phyloP scores from a whole-genome alignment of 2,888 invertebrate genomes.

The Lepidochitona cinerea region DNA sequence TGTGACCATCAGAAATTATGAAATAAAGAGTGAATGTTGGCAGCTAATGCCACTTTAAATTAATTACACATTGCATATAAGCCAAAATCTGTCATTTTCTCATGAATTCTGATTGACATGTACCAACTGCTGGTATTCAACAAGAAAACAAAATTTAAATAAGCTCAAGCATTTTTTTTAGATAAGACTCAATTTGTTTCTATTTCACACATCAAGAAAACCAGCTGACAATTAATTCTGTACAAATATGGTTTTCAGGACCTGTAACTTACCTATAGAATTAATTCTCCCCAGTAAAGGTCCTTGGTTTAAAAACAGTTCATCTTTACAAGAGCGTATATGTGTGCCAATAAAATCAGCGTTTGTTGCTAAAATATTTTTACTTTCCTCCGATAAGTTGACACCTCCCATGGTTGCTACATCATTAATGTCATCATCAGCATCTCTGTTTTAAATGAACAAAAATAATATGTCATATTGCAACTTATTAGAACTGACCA shows the following conservation, averaged over 20 bases:
- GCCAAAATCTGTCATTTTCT: too few relatives aligned
- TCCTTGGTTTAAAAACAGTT: constrained; percentile 83
- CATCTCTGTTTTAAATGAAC: constrained; percentile 1
- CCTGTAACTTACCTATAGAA: constrained; percentile 77
- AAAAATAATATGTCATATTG: too few relatives aligned
- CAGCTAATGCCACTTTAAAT: too few relatives aligned
- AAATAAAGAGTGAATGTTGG: too few relatives aligned
- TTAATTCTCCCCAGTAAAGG: constrained; percentile 81
- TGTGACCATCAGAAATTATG: too few relatives aligned
- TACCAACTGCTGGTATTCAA: too few relatives aligned
- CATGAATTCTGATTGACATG: too few relatives aligned
- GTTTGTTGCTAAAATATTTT: constrained; percentile 87
- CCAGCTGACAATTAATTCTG: neutral
- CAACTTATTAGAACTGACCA: too few relatives aligned
- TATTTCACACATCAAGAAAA: neutral
- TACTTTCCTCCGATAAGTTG: constrained; percentile 95
- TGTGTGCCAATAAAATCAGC: constrained; percentile 92
- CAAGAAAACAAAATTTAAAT: too few relatives aligned
- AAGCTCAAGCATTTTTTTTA: too few relatives aligned
- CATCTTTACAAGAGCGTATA: constrained; percentile 93
- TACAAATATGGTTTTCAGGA: neutral
- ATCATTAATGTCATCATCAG: constrained; percentile 97
- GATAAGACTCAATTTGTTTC: too few relatives aligned
- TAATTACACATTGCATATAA: too few relatives aligned
- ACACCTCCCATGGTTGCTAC: constrained; percentile 99